Evolutionary conservation across 1,140 invertebrate genomes (phyloP).

Genomic region (Cotesia vestalis): DNA sequence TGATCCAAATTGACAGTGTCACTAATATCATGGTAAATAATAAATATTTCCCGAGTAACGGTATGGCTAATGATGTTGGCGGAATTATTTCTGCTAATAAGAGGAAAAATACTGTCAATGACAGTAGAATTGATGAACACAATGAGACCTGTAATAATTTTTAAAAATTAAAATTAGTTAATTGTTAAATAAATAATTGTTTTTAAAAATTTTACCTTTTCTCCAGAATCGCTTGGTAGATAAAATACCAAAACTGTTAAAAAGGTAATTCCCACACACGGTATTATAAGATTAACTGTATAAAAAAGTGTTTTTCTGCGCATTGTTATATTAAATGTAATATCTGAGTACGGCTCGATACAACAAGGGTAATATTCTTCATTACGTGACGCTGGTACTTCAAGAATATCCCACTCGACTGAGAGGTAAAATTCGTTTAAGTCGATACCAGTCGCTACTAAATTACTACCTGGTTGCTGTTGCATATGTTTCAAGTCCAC

Average conservation of each 20-base stretch:
- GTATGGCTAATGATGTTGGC: conserved; percentile 95
- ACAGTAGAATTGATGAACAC: conserved; percentile 97
- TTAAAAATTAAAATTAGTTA: neutral
- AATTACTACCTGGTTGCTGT: conserved; percentile 77
- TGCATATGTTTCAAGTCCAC: conserved; percentile 88
- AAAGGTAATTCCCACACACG: conserved; percentile 91
- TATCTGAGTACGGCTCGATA: conserved; percentile 86
- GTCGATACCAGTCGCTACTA: conserved; percentile 86
- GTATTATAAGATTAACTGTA: conserved; percentile 90
- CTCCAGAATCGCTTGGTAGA: conserved; percentile 93
- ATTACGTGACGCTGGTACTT: conserved; percentile 86
- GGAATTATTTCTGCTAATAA: conserved; percentile 97
- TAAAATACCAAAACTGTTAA: conserved; percentile 96
- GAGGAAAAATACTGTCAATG: conserved; percentile 98
- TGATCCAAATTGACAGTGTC: conserved; percentile 95
- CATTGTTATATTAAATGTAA: conserved; percentile 96
- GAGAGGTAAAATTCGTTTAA: conserved; percentile 90
- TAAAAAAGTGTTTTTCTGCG: conserved; percentile 91
- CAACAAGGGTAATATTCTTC: conserved; percentile 93
- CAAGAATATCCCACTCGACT: conserved; percentile 95
- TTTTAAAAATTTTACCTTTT: conserved; percentile 74
- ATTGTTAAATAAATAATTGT: too few relatives aligned
- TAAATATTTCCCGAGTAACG: conserved; percentile 94
- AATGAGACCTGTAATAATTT: conserved; percentile 76
- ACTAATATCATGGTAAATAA: conserved; percentile 98